A percentile compares a stretch with the other conserved stretches of the same genome.
Evolutionary conservation across 2,113 vertebrate genomes (phyloP).

Genomic region (Calonectris borealis): DNA sequence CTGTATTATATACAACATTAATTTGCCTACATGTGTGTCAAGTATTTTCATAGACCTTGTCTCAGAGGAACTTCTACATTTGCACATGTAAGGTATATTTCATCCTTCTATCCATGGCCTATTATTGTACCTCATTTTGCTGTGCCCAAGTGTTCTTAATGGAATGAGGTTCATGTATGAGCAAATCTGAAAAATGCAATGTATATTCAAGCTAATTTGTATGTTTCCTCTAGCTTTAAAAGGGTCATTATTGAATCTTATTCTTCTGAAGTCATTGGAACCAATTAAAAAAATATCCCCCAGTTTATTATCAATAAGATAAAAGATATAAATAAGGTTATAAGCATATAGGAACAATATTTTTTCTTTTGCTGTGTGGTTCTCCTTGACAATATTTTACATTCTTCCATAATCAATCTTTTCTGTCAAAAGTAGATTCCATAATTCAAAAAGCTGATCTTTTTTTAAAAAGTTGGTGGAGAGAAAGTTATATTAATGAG

Average conservation of each 20-base stretch:
- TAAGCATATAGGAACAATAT: background rate
- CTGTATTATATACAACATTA: background rate
- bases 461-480: background rate
- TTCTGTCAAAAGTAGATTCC: background rate
- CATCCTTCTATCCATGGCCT: background rate
- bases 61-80: background rate
- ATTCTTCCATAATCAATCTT: background rate
- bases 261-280: background rate
- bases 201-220: background rate
- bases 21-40: background rate
- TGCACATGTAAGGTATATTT: background rate
- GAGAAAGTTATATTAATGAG: background rate
- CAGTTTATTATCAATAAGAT: background rate
- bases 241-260: background rate
- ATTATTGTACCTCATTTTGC: background rate
- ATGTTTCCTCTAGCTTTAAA: background rate
- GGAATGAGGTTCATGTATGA: background rate
- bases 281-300: background rate
- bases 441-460: background rate
- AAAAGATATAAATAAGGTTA: background rate
- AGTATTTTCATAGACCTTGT: background rate
- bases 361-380: background rate
- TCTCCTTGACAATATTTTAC: background rate
- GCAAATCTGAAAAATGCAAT: background rate
- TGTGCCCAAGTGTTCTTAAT: background rate